Base-by-base conservation (phyloP, 2,113 vertebrate species). In the Microcebus tavaratra region DNA sequence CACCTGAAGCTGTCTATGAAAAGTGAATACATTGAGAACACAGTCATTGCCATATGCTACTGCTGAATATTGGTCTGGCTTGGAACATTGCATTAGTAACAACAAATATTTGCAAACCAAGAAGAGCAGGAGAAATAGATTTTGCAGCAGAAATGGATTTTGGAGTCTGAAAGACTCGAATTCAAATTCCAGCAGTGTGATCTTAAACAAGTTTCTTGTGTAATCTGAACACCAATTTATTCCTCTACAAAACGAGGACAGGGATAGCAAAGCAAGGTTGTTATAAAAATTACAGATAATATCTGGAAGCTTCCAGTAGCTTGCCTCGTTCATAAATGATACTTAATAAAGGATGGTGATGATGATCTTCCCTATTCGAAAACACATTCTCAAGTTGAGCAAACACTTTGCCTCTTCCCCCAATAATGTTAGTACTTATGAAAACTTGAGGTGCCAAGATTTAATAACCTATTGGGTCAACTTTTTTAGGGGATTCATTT, bases 71-170 rank as follows among this genome's bases (percentile, higher is more conserved):
- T 67, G 57, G 84, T 55, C 67, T 79, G 72, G 10, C 70, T 23
- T 78, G 67, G 42, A 50, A 78, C 59, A 55, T 20, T 78, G 34
- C 73, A 25, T 93, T 70, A 65, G 31, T 65, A 80, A 34, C 29
- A 31, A 75, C 29, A 94, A 91, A 90, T 73, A 87, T 61, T 67
- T 93, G 20, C 63, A 85, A 63, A 81, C 31, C 73, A 45, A 92
- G 36, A 82, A 3, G 42, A 57, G 2, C 34, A 88, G 31, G 12
- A 50, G 39, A 93, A 82, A 20, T 20, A 84, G 8, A 48, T 48
- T 48, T 48, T 48, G 8, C 48, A 48, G 48, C 48, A 48, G 48
- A 48, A 20, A 8, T 90, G 36, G 50, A 70, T 68, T 88, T 61
- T 34, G 20, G 31, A 78, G 34, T 67, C 88, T 9, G 50, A 91